A percentile compares a stretch with the other conserved stretches of the same genome.
Evolutionary conservation across 2,113 vertebrate species (phyloP).

Genomic region (Psammodynastes pulverulentus): DNA sequence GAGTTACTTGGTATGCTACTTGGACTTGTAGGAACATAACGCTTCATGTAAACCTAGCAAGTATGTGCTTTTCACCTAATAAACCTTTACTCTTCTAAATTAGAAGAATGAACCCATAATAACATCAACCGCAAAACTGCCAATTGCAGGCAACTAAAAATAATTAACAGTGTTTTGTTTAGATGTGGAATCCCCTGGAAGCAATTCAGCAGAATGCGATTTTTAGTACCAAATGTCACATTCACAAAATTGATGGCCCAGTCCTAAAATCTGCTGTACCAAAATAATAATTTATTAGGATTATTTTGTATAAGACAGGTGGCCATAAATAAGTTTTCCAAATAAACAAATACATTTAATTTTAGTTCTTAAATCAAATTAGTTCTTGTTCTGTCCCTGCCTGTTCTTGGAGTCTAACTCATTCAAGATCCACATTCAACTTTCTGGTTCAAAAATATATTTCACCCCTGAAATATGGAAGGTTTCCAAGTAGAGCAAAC

Average conservation of each 20-base stretch:
- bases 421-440: not conserved
- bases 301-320: not conserved
- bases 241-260: not conserved
- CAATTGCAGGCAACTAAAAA: conserved; percentile 14
- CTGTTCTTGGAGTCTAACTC: not conserved
- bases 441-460: not conserved
- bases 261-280: not conserved
- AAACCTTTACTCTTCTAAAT: conserved; percentile 5
- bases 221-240: not conserved
- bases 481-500: not conserved
- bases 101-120: not conserved
- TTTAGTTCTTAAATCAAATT: not conserved
- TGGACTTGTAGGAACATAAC: not conserved
- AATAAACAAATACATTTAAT: not conserved
- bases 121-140: not conserved
- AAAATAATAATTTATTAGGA: not conserved
- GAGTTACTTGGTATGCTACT: not conserved
- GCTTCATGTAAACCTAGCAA: not conserved
- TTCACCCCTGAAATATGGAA: not conserved
- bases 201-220: not conserved
- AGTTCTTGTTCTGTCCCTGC: not conserved
- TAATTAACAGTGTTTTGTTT: conserved; percentile 5
- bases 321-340: not conserved
- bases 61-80: not conserved
- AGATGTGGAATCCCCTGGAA: not conserved